Percentiles rank a stretch among this genome's conserved stretches.
phyloP scores from a whole-genome alignment of 2,888 invertebrate genomes.

The Chrysolina americana region DNA sequence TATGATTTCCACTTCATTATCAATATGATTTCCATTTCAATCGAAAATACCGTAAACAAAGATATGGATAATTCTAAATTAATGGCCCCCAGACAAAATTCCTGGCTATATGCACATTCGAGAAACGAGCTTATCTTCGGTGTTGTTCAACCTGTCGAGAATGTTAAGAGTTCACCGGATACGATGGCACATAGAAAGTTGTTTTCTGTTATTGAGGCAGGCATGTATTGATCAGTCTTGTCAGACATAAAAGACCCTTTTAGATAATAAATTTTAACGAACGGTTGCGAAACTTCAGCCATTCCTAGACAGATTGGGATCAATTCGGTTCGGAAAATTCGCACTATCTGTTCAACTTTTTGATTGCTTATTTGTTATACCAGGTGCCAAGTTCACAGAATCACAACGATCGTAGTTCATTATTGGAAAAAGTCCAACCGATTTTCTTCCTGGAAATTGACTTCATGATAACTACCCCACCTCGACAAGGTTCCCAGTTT shows the following conservation, averaged over 20 bases:
- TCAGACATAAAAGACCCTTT: neutral
- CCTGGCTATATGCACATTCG: too few species aligned
- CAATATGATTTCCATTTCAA: too few species aligned
- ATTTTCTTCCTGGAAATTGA: too few species aligned
- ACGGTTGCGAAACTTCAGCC: neutral
- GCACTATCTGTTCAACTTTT: neutral
- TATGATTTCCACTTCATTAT: too few species aligned
- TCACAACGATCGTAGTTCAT: neutral
- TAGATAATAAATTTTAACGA: neutral
- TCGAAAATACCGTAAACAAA: too few species aligned
- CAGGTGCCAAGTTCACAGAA: neutral
- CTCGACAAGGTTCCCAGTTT: too few species aligned
- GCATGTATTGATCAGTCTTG: neutral
- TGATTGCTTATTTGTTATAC: neutral
- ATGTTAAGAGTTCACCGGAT: neutral
- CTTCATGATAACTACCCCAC: too few species aligned
- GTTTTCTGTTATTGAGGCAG: slow-evolving; percentile 12
- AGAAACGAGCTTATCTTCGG: neutral
- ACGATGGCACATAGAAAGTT: neutral
- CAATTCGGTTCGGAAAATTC: neutral
- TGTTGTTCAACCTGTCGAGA: neutral
- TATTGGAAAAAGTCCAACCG: too few species aligned
- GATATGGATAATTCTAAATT: too few species aligned
- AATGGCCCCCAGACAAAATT: too few species aligned
- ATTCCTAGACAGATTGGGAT: neutral